These are phyloP conservation scores for Thymelicus sylvestris DNA, from an alignment of 2,888 invertebrate genomes.

Conservation along the genomic window DNA sequence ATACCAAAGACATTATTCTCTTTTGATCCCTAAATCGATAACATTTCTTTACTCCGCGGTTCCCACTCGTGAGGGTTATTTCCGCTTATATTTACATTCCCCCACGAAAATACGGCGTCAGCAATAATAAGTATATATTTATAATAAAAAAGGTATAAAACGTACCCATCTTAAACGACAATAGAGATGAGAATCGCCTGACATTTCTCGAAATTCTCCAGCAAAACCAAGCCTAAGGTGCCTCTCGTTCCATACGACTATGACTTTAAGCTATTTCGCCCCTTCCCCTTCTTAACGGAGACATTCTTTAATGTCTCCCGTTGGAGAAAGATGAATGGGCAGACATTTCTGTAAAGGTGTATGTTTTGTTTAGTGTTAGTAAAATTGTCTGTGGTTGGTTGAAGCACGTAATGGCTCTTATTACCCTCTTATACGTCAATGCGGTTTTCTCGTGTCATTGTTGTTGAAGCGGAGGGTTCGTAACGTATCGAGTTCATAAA, in stretches of 20 bases:
- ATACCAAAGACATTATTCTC: conserved; percentile 7
- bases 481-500: conserved; percentile 22
- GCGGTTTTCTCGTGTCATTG: conserved; percentile 72
- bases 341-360: conserved; percentile 80
- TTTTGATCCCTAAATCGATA: conserved; percentile 13
- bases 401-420: conserved; percentile 67
- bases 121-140: conserved; percentile 66
- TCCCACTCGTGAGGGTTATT: conserved; percentile 51
- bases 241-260: conserved; percentile 57
- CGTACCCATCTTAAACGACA: conserved; percentile 41
- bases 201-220: conserved; percentile 39
- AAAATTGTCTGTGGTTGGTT: conserved; percentile 77
- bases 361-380: conserved; percentile 75
- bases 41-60: conserved; percentile 2
- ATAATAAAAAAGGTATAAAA: conserved; percentile 59
- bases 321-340: conserved; percentile 82
- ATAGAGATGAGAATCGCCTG: conserved; percentile 50
- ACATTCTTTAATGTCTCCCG: conserved; percentile 82
- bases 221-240: conserved; percentile 39
- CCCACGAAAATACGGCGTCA: conserved; percentile 62
- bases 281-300: conserved; percentile 78
- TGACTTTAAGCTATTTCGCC: conserved; percentile 66
- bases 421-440: conserved; percentile 65
- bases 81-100: conserved; percentile 58
- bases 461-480: conserved; percentile 53